Conservation (phyloP, 2,797 vertebrate genomes). For the Hydrocynus forskahlii region DNA sequence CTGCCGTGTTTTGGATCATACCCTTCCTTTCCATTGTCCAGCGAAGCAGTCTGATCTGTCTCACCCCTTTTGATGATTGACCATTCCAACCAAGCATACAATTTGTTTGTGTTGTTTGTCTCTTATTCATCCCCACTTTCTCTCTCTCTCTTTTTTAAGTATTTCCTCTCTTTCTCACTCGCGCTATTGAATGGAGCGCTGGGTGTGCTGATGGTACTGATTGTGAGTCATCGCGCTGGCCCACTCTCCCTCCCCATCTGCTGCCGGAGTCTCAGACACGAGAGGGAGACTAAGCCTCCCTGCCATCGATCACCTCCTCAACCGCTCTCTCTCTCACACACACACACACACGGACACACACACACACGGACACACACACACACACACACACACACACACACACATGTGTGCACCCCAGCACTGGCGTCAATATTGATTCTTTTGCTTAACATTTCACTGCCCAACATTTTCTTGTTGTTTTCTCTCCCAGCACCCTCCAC, state of each 20-base stretch:
- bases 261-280: slow-evolving; percentile 78
- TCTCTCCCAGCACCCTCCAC: background rate
- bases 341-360: slow-evolving; percentile 77
- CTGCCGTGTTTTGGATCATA: background rate
- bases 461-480: slow-evolving; percentile 30
- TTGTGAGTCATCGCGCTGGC: slow-evolving; percentile 84
- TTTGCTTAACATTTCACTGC: slow-evolving; percentile 76
- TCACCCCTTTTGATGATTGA: slow-evolving; percentile 44
- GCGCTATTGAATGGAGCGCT: slow-evolving; percentile 81
- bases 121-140: slow-evolving; percentile 64
- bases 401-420: slow-evolving; percentile 78
- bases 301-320: slow-evolving; percentile 83
- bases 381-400: slow-evolving; percentile 77
- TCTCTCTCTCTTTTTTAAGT: slow-evolving; percentile 60
- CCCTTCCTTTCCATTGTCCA: too few species aligned
- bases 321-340: slow-evolving; percentile 80
- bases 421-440: slow-evolving; percentile 78
- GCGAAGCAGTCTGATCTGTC: background rate
- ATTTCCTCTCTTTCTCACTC: slow-evolving; percentile 37
- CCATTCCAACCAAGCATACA: slow-evolving; percentile 70
- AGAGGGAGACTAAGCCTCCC: slow-evolving; percentile 75
- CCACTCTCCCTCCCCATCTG: slow-evolving; percentile 82
- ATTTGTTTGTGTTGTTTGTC: slow-evolving; percentile 67
- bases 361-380: slow-evolving; percentile 80
- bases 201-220: slow-evolving; percentile 83